Evolutionary conservation across 2,113 vertebrate species (phyloP), one percentile per base, ranked within the genome.

Genomic region (Ameiurus melas): DNA sequence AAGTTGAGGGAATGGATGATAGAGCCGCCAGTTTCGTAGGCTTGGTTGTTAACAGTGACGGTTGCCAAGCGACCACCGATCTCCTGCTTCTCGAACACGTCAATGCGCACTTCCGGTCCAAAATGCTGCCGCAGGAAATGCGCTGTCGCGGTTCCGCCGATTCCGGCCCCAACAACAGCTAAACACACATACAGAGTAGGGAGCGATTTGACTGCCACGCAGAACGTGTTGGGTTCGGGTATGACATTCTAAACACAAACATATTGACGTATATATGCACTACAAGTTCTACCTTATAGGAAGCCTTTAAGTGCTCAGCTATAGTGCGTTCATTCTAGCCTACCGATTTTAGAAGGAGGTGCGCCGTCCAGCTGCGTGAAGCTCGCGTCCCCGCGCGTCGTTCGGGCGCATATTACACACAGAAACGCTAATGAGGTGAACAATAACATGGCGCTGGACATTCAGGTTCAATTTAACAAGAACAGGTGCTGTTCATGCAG

Each of bases 71-170:
- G 97, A 7, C 98, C 98, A 0, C 98, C 98, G 19, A 99, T 96
- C 0, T 93, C 92, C 0, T 90, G 95, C 90, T 97, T 96, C 92
- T 99, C 98, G 1, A 96, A 99, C 78, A 99, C 97, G 0, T 99
- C 98, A 70, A 99, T 95, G 91, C 96, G 96, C 83, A 99, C 97
- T 90, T 97, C 97, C 1, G 97, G 97, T 78, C 98, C 98, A 86
- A 99, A 99, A 91, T 99, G 97, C 93, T 98, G 97, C 91, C 98
- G 96, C 85, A 98, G 94, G 92, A 99, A 99, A 85, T 98, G 96
- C 20, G 97, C 96, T 5, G 97, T 94, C 0, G 98, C 96, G 1
- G 97, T 98, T 88, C 98, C 98, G 43, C 98, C 98, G 27, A 99
- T 97, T 43, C 98, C 98, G 0, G 97, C 97, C 22, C 98, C 98